Conservation (phyloP, 2,797 vertebrate genomes). For the Pyrocephalus nanus region DNA sequence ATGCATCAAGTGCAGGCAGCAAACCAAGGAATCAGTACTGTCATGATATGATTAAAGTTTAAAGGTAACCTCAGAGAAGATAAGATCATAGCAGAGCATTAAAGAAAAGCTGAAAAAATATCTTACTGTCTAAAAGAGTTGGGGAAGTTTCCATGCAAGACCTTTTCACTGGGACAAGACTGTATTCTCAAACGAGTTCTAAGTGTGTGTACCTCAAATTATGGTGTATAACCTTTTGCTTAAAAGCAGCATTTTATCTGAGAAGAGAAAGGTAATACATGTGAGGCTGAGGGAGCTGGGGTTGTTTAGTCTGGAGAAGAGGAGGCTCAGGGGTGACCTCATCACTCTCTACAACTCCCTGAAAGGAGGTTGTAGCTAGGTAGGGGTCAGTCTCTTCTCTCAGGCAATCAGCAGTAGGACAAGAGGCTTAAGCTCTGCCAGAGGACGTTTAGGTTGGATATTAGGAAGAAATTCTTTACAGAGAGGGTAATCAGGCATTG, state of each 20-base stretch:
- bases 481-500: no score
- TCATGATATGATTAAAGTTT: neutral
- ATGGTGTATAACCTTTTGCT: neutral
- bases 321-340: no score
- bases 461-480: no score
- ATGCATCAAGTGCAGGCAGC: neutral
- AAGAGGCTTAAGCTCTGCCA: no score
- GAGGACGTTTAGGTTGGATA: no score
- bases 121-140: neutral
- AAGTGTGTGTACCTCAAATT: neutral
- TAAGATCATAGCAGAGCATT: neutral
- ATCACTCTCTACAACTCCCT: no score
- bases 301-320: no score
- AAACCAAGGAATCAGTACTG: neutral
- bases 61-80: neutral
- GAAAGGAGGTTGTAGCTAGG: no score
- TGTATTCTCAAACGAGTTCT: neutral
- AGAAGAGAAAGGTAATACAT: neutral
- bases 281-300: no score
- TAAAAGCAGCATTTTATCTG: neutral
- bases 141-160: neutral
- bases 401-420: no score
- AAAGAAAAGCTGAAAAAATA: slow-evolving; percentile 4
- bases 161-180: neutral
- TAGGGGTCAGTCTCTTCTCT: no score